Conservation (phyloP, 1,140 invertebrate genomes). For the Heterodera carotae region DNA sequence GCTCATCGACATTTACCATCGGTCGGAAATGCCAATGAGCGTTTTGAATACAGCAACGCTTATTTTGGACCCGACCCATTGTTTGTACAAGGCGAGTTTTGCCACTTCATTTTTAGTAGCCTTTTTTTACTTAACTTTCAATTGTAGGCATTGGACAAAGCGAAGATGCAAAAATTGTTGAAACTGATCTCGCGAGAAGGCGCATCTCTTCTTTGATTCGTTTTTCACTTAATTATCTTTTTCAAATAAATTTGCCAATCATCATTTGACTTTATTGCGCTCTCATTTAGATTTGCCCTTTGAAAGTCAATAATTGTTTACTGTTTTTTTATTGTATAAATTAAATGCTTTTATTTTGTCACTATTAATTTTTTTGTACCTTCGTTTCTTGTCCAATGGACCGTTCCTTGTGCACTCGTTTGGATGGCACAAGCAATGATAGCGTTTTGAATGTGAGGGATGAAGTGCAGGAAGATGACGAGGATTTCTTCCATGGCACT, state of each 20-base stretch:
- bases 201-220: slow-evolving; percentile 13
- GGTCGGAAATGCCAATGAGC: slow-evolving; percentile 35
- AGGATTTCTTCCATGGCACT: slow-evolving; percentile 18
- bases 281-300: neutral
- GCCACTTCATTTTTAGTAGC: too few relatives aligned
- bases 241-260: neutral
- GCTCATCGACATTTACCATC: slow-evolving; percentile 39
- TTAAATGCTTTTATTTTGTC: neutral
- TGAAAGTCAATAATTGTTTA: neutral
- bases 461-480: slow-evolving; percentile 9
- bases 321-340: neutral
- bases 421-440: neutral
- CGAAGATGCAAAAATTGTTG: slow-evolving; percentile 33
- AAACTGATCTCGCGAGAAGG: slow-evolving; percentile 21
- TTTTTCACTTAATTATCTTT: neutral
- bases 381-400: neutral
- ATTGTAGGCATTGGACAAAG: slow-evolving; percentile 20
- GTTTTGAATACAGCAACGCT: slow-evolving; percentile 47
- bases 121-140: neutral
- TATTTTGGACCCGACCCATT: slow-evolving; percentile 42
- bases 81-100: slow-evolving; percentile 33
- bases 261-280: neutral
- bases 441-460: slow-evolving; percentile 24
- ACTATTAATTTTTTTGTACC: neutral
- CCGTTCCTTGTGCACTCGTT: slow-evolving; percentile 1